Evolutionary conservation across 2,797 vertebrate genomes (phyloP).

Genomic region (Microcaecilia unicolor): DNA sequence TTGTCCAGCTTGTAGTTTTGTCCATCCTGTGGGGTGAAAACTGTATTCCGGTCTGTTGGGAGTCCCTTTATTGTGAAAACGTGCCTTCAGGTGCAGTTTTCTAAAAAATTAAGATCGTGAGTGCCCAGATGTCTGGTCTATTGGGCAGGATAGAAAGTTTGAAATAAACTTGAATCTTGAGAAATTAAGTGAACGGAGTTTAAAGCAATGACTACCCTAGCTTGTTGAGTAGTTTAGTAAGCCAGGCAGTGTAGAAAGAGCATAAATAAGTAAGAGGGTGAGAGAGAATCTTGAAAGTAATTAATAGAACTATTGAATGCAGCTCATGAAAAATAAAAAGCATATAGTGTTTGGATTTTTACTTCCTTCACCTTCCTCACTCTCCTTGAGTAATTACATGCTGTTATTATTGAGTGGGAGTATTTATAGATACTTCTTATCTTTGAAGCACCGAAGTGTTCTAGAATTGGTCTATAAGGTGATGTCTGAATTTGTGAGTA

Average conservation of each 20-base stretch:
- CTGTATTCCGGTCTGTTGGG: no score
- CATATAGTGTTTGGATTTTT: not conserved
- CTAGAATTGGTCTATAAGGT: not conserved
- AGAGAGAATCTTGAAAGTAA: not conserved
- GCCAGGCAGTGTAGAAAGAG: not conserved
- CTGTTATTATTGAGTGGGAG: no score
- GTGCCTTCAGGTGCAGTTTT: no score
- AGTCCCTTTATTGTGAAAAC: no score
- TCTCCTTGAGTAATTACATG: not conserved
- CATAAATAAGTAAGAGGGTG: not conserved
- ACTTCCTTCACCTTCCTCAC: slow-evolving; percentile 2
- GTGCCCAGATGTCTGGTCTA: no score
- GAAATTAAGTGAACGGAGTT: no score
- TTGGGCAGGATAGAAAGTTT: no score
- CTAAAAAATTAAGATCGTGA: no score
- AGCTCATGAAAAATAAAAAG: not conserved
- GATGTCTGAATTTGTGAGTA: no score
- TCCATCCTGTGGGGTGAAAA: no score
- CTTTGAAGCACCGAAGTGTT: not conserved
- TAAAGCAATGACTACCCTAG: not conserved
- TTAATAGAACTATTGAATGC: not conserved
- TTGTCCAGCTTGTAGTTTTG: no score
- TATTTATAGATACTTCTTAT: slow-evolving; percentile 6
- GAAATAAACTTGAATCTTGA: no score
- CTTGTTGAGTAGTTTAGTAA: not conserved